These are phyloP conservation scores for Dendronephthya gigantea DNA, from an alignment of 64 coral and sea anemone genomes.

Conservation along the genomic window DNA sequence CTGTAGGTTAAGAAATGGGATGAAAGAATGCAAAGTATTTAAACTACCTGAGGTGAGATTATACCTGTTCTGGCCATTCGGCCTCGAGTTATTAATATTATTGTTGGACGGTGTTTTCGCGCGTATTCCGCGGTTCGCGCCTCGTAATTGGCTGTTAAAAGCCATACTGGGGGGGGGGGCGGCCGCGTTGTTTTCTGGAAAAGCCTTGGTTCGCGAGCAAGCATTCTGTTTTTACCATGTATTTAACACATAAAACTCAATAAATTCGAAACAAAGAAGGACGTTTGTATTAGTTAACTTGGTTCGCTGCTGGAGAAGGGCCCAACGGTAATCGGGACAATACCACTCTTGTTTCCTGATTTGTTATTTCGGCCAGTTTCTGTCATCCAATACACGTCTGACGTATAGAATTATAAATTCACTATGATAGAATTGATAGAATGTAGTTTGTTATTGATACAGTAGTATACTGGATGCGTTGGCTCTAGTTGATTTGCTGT, in stretches of 20 bases:
- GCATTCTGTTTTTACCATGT: no score
- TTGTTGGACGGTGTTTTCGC: background rate
- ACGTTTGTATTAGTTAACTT: no score
- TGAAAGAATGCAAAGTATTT: constrained; percentile 82
- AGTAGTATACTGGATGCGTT: no score
- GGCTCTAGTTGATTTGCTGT: no score
- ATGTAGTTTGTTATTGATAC: no score
- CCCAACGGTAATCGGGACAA: background rate
- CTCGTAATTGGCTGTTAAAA: background rate
- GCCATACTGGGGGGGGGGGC: background rate
- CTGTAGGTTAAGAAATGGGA: constrained; percentile 92
- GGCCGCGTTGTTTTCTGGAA: background rate
- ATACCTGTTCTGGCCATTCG: background rate
- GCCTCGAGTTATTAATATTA: background rate
- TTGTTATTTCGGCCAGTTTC: no score
- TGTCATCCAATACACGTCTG: no score
- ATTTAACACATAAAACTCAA: no score
- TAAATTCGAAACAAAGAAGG: no score
- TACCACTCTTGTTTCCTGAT: no score
- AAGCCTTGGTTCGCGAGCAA: background rate
- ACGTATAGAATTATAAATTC: no score
- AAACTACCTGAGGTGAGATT: constrained; percentile 84
- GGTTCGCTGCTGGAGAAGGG: constrained; percentile 12
- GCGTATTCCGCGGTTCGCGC: background rate
- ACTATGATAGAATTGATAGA: no score